A percentile compares a stretch with the other conserved stretches of the same genome.
Evolutionary conservation across 1,140 invertebrate genomes (phyloP).

Genomic region (Drosophila obscura): DNA sequence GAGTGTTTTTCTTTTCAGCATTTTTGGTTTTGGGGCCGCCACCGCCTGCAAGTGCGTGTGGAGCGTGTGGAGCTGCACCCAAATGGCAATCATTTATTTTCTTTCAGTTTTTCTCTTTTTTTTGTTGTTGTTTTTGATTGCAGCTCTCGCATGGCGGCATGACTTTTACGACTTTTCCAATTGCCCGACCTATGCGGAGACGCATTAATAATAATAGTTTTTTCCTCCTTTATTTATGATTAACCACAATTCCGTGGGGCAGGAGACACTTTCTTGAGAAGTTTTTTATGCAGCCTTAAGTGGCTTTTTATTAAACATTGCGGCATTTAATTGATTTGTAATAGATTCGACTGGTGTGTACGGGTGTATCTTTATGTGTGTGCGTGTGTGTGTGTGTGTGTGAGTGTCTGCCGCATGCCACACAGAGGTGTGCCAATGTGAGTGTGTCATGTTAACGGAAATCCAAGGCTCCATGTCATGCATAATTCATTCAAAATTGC

Average conservation of each 20-base stretch:
- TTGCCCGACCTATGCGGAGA: slow-evolving; percentile 46
- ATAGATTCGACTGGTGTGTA: slow-evolving; percentile 56
- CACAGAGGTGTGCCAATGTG: slow-evolving; percentile 23
- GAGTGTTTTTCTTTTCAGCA: slow-evolving; percentile 37
- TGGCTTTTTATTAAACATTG: slow-evolving; percentile 76
- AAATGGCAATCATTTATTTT: slow-evolving; percentile 28
- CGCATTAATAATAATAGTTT: slow-evolving; percentile 63
- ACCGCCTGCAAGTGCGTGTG: slow-evolving; percentile 35
- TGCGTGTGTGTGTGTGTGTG: slow-evolving; percentile 20
- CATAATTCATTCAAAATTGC: slow-evolving; percentile 72
- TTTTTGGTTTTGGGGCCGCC: slow-evolving; percentile 16
- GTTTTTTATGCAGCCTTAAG: slow-evolving; percentile 64
- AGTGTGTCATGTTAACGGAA: slow-evolving; percentile 73
- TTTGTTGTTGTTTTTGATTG: slow-evolving; percentile 15
- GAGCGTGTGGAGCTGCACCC: slow-evolving; percentile 54
- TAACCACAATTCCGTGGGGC: slow-evolving; percentile 35
- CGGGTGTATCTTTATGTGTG: slow-evolving; percentile 35
- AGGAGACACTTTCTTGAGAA: slow-evolving; percentile 49
- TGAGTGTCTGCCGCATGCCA: not conserved
- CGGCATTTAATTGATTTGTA: slow-evolving; percentile 81
- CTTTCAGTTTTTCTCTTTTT: slow-evolving; percentile 10
- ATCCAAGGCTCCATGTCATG: slow-evolving; percentile 67
- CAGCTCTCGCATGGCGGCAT: slow-evolving; percentile 31
- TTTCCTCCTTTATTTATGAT: slow-evolving; percentile 45
- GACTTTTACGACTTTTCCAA: slow-evolving; percentile 69